Evolutionary conservation across 2,113 vertebrate species (phyloP).

Genomic region (Scophthalmus maximus): DNA sequence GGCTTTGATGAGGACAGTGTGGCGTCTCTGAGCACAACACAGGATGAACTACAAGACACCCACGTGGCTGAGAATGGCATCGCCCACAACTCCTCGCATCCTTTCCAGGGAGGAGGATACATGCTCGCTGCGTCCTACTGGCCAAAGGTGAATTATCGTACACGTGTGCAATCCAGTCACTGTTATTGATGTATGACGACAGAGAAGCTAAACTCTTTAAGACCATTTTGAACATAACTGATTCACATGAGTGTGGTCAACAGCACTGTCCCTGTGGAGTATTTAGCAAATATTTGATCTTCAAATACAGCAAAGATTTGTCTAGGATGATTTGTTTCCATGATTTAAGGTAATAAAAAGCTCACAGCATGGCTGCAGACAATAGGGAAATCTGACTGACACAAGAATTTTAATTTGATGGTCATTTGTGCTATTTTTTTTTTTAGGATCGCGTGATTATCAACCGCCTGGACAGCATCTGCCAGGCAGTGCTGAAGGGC

Average conservation of each 20-base stretch:
- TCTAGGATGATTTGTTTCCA: no score
- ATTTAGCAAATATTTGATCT: not conserved
- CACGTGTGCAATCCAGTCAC: not conserved
- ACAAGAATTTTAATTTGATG: not conserved
- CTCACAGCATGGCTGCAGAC: not conserved
- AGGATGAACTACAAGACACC: constrained; percentile 94
- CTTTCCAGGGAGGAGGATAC: constrained; percentile 92
- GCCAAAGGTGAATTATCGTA: constrained; percentile 89
- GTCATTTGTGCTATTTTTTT: not conserved
- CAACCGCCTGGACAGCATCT: constrained; percentile 97
- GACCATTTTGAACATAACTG: not conserved
- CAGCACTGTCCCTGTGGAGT: no score
- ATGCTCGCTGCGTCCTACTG: constrained; percentile 96
- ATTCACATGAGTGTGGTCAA: no score
- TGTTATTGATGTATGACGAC: not conserved
- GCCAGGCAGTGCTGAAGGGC: constrained; percentile 97
- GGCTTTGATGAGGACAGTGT: constrained; percentile 97
- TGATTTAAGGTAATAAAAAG: no score
- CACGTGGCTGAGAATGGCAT: constrained; percentile 91
- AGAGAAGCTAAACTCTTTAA: not conserved
- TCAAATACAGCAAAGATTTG: no score
- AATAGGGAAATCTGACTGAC: not conserved
- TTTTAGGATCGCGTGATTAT: constrained; percentile 97
- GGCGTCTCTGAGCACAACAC: constrained; percentile 91
- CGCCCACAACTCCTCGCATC: constrained; percentile 84